Evolutionary conservation across 2,888 invertebrate genomes (phyloP).

Genomic region (Dichetophora obliterata): DNA sequence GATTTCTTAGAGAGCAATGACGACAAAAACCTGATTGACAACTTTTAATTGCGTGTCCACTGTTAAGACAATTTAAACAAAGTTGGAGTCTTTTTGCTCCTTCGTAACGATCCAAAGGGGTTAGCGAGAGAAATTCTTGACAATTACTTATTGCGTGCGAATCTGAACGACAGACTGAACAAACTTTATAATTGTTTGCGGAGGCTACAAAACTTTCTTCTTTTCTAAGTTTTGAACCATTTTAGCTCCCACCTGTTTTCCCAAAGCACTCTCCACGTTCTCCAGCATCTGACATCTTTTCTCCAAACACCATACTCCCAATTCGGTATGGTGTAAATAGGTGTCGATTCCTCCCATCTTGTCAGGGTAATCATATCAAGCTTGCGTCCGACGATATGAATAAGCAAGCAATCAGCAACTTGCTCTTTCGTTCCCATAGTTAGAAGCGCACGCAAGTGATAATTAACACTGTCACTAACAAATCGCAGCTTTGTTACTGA

Average conservation of each 20-base stretch:
- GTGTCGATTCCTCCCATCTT: slow-evolving; percentile 37
- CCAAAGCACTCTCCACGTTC: slow-evolving; percentile 9
- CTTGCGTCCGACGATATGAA: slow-evolving; percentile 32
- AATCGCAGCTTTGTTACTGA: slow-evolving; percentile 37
- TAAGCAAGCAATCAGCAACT: slow-evolving; percentile 40
- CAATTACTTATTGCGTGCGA: slow-evolving; percentile 27
- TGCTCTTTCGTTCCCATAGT: slow-evolving; percentile 41
- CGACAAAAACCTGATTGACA: slow-evolving; percentile 32
- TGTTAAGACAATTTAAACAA: slow-evolving; percentile 41
- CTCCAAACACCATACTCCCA: slow-evolving; percentile 35
- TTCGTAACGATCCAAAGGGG: slow-evolving; percentile 23
- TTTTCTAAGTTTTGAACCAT: background rate
- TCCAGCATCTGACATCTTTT: slow-evolving; percentile 31
- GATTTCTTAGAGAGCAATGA: slow-evolving; percentile 29
- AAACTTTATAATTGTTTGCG: background rate
- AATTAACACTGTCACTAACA: slow-evolving; percentile 34
- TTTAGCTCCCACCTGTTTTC: background rate
- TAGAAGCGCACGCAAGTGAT: slow-evolving; percentile 42
- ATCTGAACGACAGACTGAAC: slow-evolving; percentile 21
- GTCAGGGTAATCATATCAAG: slow-evolving; percentile 32
- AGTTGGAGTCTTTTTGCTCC: slow-evolving; percentile 33
- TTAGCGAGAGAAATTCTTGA: slow-evolving; percentile 17
- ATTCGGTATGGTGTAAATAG: background rate
- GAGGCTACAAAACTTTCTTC: slow-evolving; percentile 24
- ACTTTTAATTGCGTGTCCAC: slow-evolving; percentile 30